Conservation (phyloP, 2,888 invertebrate species). For the Volucella inflata region DNA sequence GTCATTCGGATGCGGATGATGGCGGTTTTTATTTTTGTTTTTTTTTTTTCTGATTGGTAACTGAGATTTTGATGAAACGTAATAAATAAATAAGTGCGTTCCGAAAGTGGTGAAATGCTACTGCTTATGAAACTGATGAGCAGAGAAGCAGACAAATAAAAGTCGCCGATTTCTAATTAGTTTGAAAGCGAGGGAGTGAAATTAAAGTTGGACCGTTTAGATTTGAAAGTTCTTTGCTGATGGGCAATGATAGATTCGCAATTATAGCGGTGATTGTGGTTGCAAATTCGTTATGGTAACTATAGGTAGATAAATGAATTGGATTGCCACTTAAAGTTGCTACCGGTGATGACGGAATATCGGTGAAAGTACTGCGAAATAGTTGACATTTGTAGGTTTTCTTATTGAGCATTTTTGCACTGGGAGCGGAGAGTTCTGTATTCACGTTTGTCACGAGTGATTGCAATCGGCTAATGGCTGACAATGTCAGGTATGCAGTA, state of each 20-base stretch:
- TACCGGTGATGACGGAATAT: background rate
- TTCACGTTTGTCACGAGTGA: conserved; percentile 7
- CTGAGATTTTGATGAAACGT: background rate
- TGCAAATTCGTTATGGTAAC: background rate
- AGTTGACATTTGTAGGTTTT: background rate
- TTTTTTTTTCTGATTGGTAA: background rate
- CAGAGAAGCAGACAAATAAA: background rate
- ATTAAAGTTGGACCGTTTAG: conserved; percentile 35
- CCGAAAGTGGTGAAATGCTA: conserved; percentile 53
- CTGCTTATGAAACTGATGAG: conserved; percentile 20
- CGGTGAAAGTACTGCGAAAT: background rate
- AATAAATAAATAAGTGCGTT: conserved; percentile 26
- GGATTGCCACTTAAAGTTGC: background rate
- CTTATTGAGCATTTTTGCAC: background rate
- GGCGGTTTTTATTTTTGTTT: background rate
- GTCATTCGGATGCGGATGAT: conserved; percentile 1
- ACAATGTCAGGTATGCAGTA: no score
- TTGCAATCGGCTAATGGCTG: background rate
- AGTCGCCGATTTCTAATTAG: conserved; percentile 42
- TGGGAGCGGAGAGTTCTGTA: background rate
- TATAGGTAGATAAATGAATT: background rate
- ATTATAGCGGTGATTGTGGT: conserved; percentile 8
- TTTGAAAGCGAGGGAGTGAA: conserved; percentile 45
- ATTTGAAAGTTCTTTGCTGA: conserved; percentile 52
- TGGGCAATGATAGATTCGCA: conserved; percentile 30